Base-by-base conservation (phyloP, 2,113 vertebrate genomes). In the Bufo bufo region DNA sequence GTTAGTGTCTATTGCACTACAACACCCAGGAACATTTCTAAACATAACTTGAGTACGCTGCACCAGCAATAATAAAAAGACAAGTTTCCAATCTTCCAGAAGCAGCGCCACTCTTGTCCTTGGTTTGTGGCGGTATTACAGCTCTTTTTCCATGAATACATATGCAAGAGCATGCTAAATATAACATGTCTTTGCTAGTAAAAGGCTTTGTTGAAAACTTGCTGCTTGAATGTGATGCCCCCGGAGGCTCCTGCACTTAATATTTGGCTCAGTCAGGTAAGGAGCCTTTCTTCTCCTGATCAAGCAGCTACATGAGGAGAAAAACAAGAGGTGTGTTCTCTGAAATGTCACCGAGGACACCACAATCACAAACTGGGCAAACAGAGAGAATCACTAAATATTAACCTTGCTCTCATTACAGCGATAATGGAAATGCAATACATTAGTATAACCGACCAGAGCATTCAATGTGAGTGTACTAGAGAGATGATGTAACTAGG, bases 351-450 rank as follows among this genome's bases (percentile, higher is more conserved):
- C 50, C 7, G 66, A 56, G 83, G 69, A 72, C 83, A 85, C 16
- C 43, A 23, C 50, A 74, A 17, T 71, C 50, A 74, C 13, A 45
- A 58, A 56, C 65, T 83, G 52, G 50, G 47, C 66, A 85, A 84
- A 84, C 65, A 83, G 16, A 54, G 23, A 56, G 19, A 75, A 49
- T 85, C 54, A 45, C 84, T 85, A 75, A 85, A 85, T 74, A 85
- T 85, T 85, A 75, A 75, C 83, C 59, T 74, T 58, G 69, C 5
- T 33, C 59, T 74, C 23, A 72, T 14, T 84, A 11, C 59, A 11
- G 8, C 65, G 54, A 16, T 58, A 33, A 6, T 14, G 49, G 50
- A 54, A 54, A 78, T 16, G 33, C 6, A 16, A 13, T 6, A 45
- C 45, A 6, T 14, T 45, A 72, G 63, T 65, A 20, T 20, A 1